Percentiles rank a stretch among this genome's conserved stretches.
These are phyloP conservation scores for Lordiphosa stackelbergi DNA, from an alignment of 1,140 invertebrate genomes.

Conservation along the genomic window DNA sequence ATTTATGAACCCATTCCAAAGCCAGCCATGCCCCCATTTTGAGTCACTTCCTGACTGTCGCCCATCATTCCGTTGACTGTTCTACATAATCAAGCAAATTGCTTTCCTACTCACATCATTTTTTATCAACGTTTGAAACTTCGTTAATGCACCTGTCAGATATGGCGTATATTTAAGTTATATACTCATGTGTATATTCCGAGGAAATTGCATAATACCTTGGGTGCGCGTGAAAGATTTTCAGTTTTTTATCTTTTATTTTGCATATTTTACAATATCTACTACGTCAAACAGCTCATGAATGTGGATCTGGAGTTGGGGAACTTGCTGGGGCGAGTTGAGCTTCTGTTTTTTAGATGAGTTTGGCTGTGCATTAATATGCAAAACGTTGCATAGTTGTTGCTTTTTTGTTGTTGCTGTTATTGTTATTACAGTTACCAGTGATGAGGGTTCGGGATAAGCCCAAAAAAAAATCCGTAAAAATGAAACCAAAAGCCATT, in stretches of 20 bases:
- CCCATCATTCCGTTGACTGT: slow-evolving; percentile 28
- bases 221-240: slow-evolving; percentile 37
- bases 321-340: slow-evolving; percentile 23
- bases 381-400: slow-evolving; percentile 49
- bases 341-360: slow-evolving; percentile 54
- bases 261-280: slow-evolving; percentile 24
- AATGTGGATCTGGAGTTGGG: slow-evolving; percentile 22
- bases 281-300: slow-evolving; percentile 34
- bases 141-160: slow-evolving; percentile 75
- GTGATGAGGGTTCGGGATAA: slow-evolving; percentile 24
- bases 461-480: slow-evolving; percentile 13
- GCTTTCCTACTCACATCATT: slow-evolving; percentile 72
- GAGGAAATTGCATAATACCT: slow-evolving; percentile 66
- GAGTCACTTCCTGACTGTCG: slow-evolving; percentile 5
- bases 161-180: slow-evolving; percentile 32
- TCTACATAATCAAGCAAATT: slow-evolving; percentile 75
- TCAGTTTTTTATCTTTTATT: slow-evolving; percentile 7
- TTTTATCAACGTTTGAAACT: slow-evolving; percentile 62
- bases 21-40: background rate
- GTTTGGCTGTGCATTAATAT: slow-evolving; percentile 52
- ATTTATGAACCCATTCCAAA: slow-evolving; percentile 42
- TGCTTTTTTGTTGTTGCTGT: slow-evolving; percentile 4
- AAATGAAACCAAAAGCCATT: slow-evolving; percentile 34
- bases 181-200: slow-evolving; percentile 51
- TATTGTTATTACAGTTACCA: slow-evolving; percentile 23